A percentile compares a stretch with the other conserved stretches of the same genome.
Conservation (phyloP, 2,113 vertebrate genomes). For the Hyla sarda region DNA sequence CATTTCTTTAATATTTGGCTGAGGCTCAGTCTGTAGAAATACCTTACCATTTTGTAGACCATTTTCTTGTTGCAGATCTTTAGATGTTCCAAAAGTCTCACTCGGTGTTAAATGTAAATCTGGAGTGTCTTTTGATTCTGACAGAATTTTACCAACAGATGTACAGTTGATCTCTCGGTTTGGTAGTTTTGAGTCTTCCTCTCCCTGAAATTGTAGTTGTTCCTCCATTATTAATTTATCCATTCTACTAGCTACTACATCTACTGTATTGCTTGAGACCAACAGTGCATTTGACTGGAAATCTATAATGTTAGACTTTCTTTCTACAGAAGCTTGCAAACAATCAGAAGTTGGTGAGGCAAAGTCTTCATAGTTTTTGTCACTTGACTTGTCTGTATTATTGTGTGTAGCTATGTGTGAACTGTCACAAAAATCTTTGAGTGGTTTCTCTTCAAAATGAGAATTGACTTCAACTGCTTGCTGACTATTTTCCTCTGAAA, state of each 20-base stretch:
- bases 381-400: not conserved
- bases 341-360: not conserved
- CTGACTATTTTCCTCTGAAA: not conserved
- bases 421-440: not conserved
- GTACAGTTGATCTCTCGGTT: not conserved
- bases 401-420: not conserved
- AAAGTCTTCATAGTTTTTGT: not conserved
- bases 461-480: not conserved
- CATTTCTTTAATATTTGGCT: not conserved
- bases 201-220: not conserved
- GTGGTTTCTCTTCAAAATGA: not conserved
- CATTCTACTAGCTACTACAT: not conserved
- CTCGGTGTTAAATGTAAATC: not conserved
- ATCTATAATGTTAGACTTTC: not conserved
- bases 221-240: not conserved
- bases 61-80: not conserved
- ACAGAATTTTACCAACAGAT: not conserved
- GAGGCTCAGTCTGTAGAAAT: not conserved
- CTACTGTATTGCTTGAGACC: not conserved
- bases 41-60: not conserved
- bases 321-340: not conserved
- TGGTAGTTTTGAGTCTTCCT: not conserved
- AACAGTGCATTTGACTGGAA: not conserved
- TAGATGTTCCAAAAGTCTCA: not conserved
- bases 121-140: not conserved